Evolutionary conservation across 2,888 invertebrate genomes (phyloP), one percentile per base, ranked within the genome.

Genomic region (Caenorhabditis sp.): DNA sequence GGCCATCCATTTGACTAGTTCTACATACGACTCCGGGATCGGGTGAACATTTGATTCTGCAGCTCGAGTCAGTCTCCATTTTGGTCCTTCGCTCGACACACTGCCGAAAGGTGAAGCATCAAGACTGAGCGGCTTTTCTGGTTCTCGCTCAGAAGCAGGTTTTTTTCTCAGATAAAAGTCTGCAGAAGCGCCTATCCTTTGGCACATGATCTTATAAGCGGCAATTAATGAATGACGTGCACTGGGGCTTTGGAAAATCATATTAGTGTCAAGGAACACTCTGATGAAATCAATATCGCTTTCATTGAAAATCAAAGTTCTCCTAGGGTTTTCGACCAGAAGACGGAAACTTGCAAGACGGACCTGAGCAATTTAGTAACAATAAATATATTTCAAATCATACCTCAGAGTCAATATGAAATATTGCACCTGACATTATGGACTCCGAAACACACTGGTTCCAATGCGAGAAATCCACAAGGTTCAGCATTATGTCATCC

Each of bases 301-400:
- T 13, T 64, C 64, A 9, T 74, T 67, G 60, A 83, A 82, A 1
- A 68, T 64, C 4, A 62, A 32, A 2, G 85, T 84, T 28, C 64
- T 70, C 35, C 82, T 68, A 8, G 86, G 86, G 61, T 87, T 85
- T 15, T 84, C 83, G 5, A 82, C 76, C 9, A 88, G 53, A 4
- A 88, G 68, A 2, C 62, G 68, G 72, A 82, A 88, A 9, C 83
- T 84, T 1, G 84, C 70, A 11, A 85, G 61, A 11, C 85, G 76
- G 15, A 86, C 86, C 85, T 87, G 71, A n/a, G n/a, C n/a, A n/a
- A n/a, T n/a, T n/a, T n/a, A n/a, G n/a, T n/a, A n/a, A n/a, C n/a
- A n/a, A n/a, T n/a, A n/a, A n/a, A n/a, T n/a, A n/a, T n/a, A n/a
- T n/a, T n/a, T n/a, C n/a, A n/a, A n/a, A 40, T 11, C 26, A 1